Percentiles rank a stretch among this genome's conserved stretches.
These are phyloP conservation scores for Picathartes gymnocephalus DNA, from an alignment of 2,113 vertebrate genomes.

Conservation along the genomic window DNA sequence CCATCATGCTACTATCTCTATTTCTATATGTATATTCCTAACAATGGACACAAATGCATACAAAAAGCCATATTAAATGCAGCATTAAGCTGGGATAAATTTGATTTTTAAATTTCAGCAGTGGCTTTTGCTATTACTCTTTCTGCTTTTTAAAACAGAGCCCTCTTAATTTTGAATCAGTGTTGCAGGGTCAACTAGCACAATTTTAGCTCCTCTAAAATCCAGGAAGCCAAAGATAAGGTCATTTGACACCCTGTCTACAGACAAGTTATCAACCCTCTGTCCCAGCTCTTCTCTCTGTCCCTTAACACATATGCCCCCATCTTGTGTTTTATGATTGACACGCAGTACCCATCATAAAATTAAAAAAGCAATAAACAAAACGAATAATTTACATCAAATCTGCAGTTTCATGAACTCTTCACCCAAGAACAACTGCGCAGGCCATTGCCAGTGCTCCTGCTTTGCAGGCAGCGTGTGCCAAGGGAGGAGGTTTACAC, in stretches of 20 bases:
- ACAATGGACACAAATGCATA: not conserved
- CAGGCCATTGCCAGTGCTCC: not conserved
- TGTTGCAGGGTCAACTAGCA: not conserved
- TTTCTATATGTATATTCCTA: not conserved
- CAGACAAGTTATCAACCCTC: not conserved
- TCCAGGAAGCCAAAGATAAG: not conserved
- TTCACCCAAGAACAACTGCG: not conserved
- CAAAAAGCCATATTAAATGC: not conserved
- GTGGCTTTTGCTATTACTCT: not conserved
- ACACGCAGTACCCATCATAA: fast-evolving
- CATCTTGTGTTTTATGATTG: not conserved
- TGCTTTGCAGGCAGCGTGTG: not conserved
- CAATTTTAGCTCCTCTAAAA: not conserved
- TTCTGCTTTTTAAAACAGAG: not conserved
- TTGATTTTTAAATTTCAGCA: not conserved
- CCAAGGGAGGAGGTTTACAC: not conserved
- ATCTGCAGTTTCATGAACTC: not conserved
- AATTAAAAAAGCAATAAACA: not conserved
- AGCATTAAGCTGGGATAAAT: not conserved
- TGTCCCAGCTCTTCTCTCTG: not conserved
- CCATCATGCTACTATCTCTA: not conserved
- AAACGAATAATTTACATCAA: not conserved
- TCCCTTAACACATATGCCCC: fast-evolving
- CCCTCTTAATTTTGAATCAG: not conserved
- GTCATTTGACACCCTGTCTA: not conserved